Conservation (phyloP, 2,113 vertebrate species). For the Leucoraja erinaceus region DNA sequence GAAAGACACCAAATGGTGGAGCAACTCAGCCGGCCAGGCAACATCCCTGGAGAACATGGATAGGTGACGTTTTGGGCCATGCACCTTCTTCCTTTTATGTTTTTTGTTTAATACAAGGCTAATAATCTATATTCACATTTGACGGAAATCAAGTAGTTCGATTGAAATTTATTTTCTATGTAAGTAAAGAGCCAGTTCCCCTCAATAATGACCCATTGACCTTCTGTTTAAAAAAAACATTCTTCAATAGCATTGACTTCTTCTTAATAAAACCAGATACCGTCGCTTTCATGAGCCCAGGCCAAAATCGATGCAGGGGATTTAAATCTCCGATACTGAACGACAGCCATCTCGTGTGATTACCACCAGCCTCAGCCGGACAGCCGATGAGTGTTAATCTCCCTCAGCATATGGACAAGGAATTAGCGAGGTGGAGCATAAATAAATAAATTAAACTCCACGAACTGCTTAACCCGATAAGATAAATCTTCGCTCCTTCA, state of each 20-base stretch:
- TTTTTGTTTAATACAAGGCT: background rate
- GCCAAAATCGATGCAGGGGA: constrained; percentile 48
- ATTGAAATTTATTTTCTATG: background rate
- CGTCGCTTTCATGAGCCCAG: constrained; percentile 43
- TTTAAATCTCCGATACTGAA: constrained; percentile 49
- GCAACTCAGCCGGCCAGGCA: too few relatives aligned
- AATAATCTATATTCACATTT: background rate
- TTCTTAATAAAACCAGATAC: constrained; percentile 38
- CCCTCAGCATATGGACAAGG: constrained; percentile 53
- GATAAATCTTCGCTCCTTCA: constrained; percentile 29
- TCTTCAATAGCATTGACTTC: background rate
- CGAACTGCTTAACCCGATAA: constrained; percentile 39
- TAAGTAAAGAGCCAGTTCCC: background rate
- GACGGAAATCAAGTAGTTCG: background rate
- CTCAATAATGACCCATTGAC: background rate
- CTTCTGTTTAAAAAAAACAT: background rate
- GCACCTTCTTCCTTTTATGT: background rate
- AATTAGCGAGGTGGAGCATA: constrained; percentile 56
- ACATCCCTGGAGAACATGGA: too few relatives aligned
- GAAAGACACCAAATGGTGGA: too few relatives aligned
- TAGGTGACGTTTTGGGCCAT: too few relatives aligned
- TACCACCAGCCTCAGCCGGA: constrained; percentile 54
- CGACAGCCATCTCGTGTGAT: constrained; percentile 61
- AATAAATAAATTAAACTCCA: constrained; percentile 56
- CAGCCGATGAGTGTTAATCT: constrained; percentile 60